phyloP scores from a whole-genome alignment of 2,888 invertebrate species.

The Selenia dentaria region DNA sequence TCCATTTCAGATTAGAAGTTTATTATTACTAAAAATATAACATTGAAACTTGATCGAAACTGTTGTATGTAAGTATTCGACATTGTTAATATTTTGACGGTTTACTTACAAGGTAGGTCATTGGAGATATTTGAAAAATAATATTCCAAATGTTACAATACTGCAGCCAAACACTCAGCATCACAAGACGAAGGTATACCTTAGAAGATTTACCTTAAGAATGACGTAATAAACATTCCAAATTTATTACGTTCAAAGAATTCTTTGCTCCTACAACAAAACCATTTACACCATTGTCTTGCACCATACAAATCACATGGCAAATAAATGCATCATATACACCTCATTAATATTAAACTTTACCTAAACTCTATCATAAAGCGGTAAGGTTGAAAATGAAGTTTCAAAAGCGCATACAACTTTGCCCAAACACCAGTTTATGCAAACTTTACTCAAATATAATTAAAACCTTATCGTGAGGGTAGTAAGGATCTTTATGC shows the following conservation, averaged over 20 bases:
- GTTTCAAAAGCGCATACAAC: not conserved
- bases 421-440: not conserved
- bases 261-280: constrained; percentile 31
- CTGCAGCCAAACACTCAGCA: no score
- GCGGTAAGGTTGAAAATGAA: constrained; percentile 22
- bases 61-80: no score
- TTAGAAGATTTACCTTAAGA: constrained; percentile 9
- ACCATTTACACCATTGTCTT: constrained; percentile 54
- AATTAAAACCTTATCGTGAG: constrained; percentile 22
- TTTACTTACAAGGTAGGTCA: no score
- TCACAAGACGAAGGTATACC: not conserved
- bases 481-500: constrained; percentile 20
- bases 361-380: constrained; percentile 12
- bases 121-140: no score
- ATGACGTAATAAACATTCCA: constrained; percentile 27
- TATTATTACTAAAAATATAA: no score
- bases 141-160: no score
- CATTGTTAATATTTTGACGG: no score
- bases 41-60: no score
- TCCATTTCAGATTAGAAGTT: no score
- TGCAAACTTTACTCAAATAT: not conserved
- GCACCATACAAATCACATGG: constrained; percentile 45
- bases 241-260: constrained; percentile 28
- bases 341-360: not conserved
- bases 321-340: constrained; percentile 38